Evolutionary conservation across 2,113 vertebrate species (phyloP), one percentile per base, ranked within the genome.

Genomic region (Gnathonemus longibarbis): DNA sequence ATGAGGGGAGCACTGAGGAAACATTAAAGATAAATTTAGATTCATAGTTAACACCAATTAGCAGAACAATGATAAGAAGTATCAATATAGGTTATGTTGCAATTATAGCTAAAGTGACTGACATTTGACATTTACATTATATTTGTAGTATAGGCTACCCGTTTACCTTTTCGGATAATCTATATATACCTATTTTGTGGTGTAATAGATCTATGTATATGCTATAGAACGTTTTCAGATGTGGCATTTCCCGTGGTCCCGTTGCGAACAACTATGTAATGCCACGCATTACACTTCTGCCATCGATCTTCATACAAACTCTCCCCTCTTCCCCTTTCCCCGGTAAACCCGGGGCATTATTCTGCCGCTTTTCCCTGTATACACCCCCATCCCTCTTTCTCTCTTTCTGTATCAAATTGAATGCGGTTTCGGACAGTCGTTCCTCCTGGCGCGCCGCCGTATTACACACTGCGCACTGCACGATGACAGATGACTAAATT

Each of bases 401-500:
- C 93, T 93, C 93, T 93, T 92, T 90, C 95, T 94, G 93, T 95
- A 95, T 96, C 95, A 95, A 96, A 96, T 96, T 93, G 92, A 96
- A 96, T 96, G 95, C 95, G 94, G 94, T 94, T 93, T 94, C 94
- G 94, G 91, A 93, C 93, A 95, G 93, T 92, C 93, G 91, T 94
- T 95, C 94, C 95, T 96, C 95, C 95, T 94, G 95, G 95, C 95
- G 95, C 94, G 93, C 93, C 89, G 94, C 90, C 94, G 95, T 95
- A 96, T 95, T 95, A 93, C 74, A 93, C 92, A 90, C 94, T 94
- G 94, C 95, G 95, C 94, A 96, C 95, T 94, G 94, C 92, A 93
- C 92, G 93, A 96, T 96, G 95, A 96, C 95, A 94, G 95, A 96
- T 96, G 96, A 96, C 95, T 94, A 95, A 95, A 96, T 96, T 95